Evolutionary conservation across 1,140 invertebrate species (phyloP), one percentile per base, ranked within the genome.

Genomic region (Idris sp.): DNA sequence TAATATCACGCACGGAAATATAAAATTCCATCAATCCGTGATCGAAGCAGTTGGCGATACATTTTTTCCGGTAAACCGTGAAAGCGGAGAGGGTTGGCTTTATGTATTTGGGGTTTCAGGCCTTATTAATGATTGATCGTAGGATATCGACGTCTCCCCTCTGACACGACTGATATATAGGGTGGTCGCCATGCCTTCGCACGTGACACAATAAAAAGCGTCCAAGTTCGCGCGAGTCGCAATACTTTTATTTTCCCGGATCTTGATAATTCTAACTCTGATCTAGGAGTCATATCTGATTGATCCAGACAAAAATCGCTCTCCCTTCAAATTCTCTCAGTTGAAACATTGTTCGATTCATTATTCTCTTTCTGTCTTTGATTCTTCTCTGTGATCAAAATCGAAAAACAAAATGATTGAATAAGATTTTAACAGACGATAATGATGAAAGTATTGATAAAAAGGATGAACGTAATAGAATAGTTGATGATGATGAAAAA

Each of bases 71-170:
- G 30, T 30, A 71, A 59, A 77, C 40, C 64, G 74, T 76, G 76
- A 80, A 44, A 35, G 38, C 26, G 7, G 62, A 76, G 41, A 56
- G 62, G 74, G 53, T 74, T 69, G 80, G 75, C 79, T 81, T 81
- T 83, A 82, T 79, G 76, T 84, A 79, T 85, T 83, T 85, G 84
- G 84, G 85, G 84, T 85, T 86, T 85, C 79, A 80, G 82, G 77
- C 79, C 83, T 87, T 87, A 87, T 87, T 87, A 87, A 87, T 87
- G 86, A 87, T 87, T 87, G 86, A 87, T 87, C 79, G 84, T 78
- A 80, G 83, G 84, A 87, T 87, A 87, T 87, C 82, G 84, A 87
- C 83, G 77, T 86, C 82, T 81, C 84, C 84, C 85, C 82, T 83
- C 80, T 81, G 84, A 84, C 79, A 79, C 79, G 73, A 84, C 84